These are phyloP conservation scores for Hydractinia echinata DNA, from an alignment of 30 jellyfish, hydroid and myxozoan genomes.

Conservation along the genomic window DNA sequence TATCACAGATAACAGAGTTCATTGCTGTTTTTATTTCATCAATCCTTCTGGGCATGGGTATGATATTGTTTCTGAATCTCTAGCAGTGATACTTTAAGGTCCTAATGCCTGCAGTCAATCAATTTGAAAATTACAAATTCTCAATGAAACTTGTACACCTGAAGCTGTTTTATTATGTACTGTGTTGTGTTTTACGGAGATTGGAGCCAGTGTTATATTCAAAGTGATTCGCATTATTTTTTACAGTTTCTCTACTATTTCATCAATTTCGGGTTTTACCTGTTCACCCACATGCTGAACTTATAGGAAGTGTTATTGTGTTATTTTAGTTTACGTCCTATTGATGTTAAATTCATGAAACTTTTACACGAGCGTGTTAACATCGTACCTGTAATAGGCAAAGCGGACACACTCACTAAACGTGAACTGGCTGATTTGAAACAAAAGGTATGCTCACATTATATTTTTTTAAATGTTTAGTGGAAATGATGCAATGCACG, in stretches of 20 bases:
- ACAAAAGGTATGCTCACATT: slow-evolving; percentile 36
- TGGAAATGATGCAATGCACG: too few species aligned
- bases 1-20: slow-evolving; percentile 54
- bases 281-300: neutral
- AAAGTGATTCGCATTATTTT: too few species aligned
- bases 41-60: slow-evolving; percentile 63
- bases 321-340: slow-evolving; percentile 60
- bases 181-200: too few species aligned
- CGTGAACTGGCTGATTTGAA: slow-evolving; percentile 60
- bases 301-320: too few species aligned
- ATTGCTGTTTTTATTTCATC: slow-evolving; percentile 57
- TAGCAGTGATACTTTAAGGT: too few species aligned
- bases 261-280: neutral
- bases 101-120: too few species aligned
- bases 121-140: too few species aligned
- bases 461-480: too few species aligned
- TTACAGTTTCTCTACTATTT: too few species aligned
- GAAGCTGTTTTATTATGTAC: too few species aligned
- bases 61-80: neutral
- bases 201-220: too few species aligned
- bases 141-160: too few species aligned
- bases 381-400: slow-evolving; percentile 92
- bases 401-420: slow-evolving; percentile 94
- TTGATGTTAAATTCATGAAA: slow-evolving; percentile 84
- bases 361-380: slow-evolving; percentile 74